Evolutionary conservation across 2,888 invertebrate species (phyloP), one percentile per base, ranked within the genome.

Genomic region (Criorhina ranunculi): DNA sequence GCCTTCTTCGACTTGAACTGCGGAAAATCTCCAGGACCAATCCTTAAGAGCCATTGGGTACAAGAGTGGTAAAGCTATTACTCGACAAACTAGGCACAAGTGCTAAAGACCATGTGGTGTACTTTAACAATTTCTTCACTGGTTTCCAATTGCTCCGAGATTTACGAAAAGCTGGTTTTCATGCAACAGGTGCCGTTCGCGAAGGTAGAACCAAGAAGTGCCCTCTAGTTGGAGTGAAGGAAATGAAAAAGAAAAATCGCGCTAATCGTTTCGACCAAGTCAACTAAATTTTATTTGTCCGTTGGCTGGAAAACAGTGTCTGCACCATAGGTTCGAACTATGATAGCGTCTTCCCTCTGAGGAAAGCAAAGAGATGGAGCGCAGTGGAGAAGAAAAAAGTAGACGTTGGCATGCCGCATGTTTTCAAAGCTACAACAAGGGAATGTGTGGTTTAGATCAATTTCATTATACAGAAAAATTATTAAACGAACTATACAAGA

Each of bases 181-280:
- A 24, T 7, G 17, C 44, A 17, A 44, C 15, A 2, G 17, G 17
- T 17, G 11, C 24, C 24, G 46, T 46, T 24, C 46, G 46, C 24
- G 9, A 51, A 51, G 31, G 31, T 12, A 12, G 12, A 31, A 31
- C 51, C 29, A 44, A 42, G 29, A 59, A 42, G n/a, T 57, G 57
- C 24, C n/a, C 35, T 19, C 35, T 59, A 24, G 15, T 55, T 55
- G 55, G 9, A 57, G 57, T 59, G 37, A 59, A 42, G 17, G 15
- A 35, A 17, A 44, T 62, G 31, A 51, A 44, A 33, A 44, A 29
- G 59, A n/a, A 42, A 24, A 42, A 31, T 9, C 29, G 44, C 31
- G 33, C 62, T 40, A 33, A 62, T 44, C 67, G 42, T 42, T 69
- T 42, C 33, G 67, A 69, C 29, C 42, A 55, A 55, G 55, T 69